Percentiles rank a stretch among this genome's conserved stretches.
Evolutionary conservation across 1,140 invertebrate genomes (phyloP).

Genomic region (Heliconius hewitsoni): DNA sequence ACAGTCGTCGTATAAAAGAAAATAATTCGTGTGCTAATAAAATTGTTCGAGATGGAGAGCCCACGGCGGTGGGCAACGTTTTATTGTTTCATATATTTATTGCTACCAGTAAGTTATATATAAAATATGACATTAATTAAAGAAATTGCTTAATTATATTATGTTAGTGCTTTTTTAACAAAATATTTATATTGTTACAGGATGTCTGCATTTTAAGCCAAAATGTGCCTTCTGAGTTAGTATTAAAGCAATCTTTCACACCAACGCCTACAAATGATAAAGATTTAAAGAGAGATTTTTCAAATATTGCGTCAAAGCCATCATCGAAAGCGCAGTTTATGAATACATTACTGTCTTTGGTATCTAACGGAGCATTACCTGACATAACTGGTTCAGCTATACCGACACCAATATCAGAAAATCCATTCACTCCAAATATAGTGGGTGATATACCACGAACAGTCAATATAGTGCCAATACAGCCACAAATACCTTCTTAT

Average conservation of each 20-base stretch:
- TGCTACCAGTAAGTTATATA: constrained; percentile 46
- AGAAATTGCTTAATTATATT: not conserved
- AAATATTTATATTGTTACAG: constrained; percentile 31
- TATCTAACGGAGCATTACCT: constrained; percentile 18
- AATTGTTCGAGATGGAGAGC: constrained; percentile 55
- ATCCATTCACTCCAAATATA: constrained; percentile 2
- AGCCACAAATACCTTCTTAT: not conserved
- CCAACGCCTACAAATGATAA: not conserved
- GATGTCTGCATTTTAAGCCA: constrained; percentile 29
- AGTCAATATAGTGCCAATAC: constrained; percentile 13
- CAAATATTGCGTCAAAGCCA: constrained; percentile 10
- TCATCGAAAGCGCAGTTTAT: constrained; percentile 35
- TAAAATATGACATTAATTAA: not conserved
- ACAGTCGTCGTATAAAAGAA: constrained; percentile 33
- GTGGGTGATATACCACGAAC: constrained; percentile 17
- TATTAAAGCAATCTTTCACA: constrained; percentile 9
- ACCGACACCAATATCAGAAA: not conserved
- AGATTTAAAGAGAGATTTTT: constrained; percentile 13
- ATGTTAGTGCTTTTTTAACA: not conserved
- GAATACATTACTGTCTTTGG: constrained; percentile 43
- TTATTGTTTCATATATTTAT: constrained; percentile 39
- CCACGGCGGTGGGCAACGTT: constrained; percentile 44
- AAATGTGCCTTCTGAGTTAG: constrained; percentile 26
- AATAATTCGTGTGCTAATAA: constrained; percentile 35
- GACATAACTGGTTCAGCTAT: constrained; percentile 2